Conservation (phyloP, 2,888 invertebrate species). For the Eupsilia transversa region DNA sequence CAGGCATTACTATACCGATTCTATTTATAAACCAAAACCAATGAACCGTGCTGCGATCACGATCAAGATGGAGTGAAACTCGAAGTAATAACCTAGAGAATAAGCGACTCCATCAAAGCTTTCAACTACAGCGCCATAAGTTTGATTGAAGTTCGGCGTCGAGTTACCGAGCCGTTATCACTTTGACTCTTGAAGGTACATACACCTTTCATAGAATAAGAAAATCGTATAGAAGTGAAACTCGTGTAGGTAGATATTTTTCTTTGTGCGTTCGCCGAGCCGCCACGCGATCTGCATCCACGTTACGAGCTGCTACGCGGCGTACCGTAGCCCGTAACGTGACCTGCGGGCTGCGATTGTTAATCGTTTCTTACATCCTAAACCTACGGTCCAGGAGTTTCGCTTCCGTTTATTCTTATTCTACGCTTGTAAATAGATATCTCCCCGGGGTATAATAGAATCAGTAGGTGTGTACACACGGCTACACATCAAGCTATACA, state of each 20-base stretch:
- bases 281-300: not conserved
- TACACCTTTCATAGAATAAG: slow-evolving; percentile 5
- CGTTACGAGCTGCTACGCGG: not conserved
- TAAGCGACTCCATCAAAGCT: slow-evolving; percentile 62
- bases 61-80: slow-evolving; percentile 62
- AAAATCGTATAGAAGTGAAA: slow-evolving; percentile 10
- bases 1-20: slow-evolving; percentile 11
- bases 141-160: slow-evolving; percentile 70
- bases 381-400: not conserved
- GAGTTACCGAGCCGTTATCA: slow-evolving; percentile 53
- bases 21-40: slow-evolving; percentile 47
- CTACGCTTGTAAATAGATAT: not conserved
- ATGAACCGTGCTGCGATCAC: slow-evolving; percentile 44
- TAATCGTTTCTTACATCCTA: not conserved
- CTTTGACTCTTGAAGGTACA: slow-evolving; percentile 26
- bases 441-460: not conserved
- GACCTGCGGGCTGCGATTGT: not conserved
- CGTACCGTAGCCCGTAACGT: not conserved
- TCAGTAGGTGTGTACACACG: no score
- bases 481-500: no score
- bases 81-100: slow-evolving; percentile 56
- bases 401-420: not conserved
- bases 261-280: not conserved
- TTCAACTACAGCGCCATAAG: slow-evolving; percentile 67
- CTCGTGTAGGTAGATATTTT: not conserved